A percentile compares a stretch with the other conserved stretches of the same genome.
Evolutionary conservation across 1,140 invertebrate species (phyloP).

Genomic region (Macrosteles quadrilineatus): DNA sequence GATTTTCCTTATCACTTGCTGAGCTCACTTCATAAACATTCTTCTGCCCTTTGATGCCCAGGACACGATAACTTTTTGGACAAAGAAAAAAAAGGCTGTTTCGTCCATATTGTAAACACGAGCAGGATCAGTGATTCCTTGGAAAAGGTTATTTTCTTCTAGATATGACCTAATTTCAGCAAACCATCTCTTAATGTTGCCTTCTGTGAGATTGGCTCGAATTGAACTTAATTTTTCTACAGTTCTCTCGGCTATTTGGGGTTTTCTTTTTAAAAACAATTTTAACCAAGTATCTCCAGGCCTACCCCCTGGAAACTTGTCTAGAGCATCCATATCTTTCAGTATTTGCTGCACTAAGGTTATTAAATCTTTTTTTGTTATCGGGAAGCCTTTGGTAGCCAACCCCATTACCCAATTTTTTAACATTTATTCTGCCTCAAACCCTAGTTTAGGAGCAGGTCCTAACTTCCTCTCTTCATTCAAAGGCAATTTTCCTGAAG

Average conservation of each 20-base stretch:
- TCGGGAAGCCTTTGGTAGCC: neutral
- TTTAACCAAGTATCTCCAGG: neutral
- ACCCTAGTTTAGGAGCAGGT: neutral
- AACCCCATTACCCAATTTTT: neutral
- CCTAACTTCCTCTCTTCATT: neutral
- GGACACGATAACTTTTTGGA: neutral
- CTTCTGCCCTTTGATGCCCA: neutral
- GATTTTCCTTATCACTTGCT: neutral
- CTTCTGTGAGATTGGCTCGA: too few species aligned
- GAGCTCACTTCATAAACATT: neutral
- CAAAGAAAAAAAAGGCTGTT: neutral
- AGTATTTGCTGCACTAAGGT: neutral
- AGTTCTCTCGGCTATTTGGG: neutral
- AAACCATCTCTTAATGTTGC: too few species aligned
- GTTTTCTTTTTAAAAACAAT: neutral
- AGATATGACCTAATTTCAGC: neutral
- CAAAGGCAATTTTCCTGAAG: neutral
- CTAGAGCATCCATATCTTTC: neutral
- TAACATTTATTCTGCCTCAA: neutral
- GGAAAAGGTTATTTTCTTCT: neutral
- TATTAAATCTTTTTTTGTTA: constrained; percentile 1
- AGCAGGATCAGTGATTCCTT: neutral
- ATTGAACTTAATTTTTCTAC: too few species aligned
- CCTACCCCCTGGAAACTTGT: neutral
- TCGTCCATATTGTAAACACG: constrained; percentile 8